A percentile compares a stretch with the other conserved stretches of the same genome.
Evolutionary conservation across 2,797 vertebrate genomes (phyloP).

Genomic region (Epinephelus awoara): DNA sequence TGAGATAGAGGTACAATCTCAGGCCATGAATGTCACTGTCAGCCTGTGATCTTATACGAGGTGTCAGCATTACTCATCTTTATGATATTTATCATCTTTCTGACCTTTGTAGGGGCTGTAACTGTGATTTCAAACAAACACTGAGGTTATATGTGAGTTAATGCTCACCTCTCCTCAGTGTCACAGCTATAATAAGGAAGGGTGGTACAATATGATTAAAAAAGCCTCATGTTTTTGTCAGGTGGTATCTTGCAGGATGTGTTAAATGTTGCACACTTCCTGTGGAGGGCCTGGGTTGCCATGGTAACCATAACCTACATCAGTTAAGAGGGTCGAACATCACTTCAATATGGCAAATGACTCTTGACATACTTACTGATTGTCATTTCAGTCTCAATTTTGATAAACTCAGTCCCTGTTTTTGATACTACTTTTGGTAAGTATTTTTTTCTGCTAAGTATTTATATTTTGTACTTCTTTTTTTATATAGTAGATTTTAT

Average conservation of each 20-base stretch:
- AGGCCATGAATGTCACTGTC: conserved; percentile 14
- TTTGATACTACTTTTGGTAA: not conserved
- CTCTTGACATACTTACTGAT: conserved; percentile 19
- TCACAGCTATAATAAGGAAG: not conserved
- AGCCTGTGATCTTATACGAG: conserved; percentile 12
- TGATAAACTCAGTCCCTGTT: not conserved
- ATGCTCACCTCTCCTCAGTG: not conserved
- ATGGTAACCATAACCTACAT: conserved; percentile 60
- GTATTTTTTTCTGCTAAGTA: not conserved
- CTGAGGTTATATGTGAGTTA: not conserved
- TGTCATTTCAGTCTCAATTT: conserved; percentile 20
- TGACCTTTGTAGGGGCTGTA: conserved; percentile 32
- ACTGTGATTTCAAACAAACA: conserved; percentile 25
- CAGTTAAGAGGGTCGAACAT: conserved; percentile 47
- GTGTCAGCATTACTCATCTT: conserved; percentile 21
- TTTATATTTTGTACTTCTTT: not conserved
- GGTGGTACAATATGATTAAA: not conserved
- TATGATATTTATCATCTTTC: conserved; percentile 20
- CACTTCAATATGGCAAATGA: conserved; percentile 14
- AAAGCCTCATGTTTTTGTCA: conserved; percentile 17
- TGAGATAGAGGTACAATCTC: not conserved
- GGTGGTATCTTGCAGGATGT: conserved; percentile 37
- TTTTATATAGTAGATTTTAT: not conserved
- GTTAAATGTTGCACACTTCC: conserved; percentile 75
- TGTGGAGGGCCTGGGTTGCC: conserved; percentile 43